Evolutionary conservation across 2,888 invertebrate species (phyloP).

Genomic region (Brenthis hecate): DNA sequence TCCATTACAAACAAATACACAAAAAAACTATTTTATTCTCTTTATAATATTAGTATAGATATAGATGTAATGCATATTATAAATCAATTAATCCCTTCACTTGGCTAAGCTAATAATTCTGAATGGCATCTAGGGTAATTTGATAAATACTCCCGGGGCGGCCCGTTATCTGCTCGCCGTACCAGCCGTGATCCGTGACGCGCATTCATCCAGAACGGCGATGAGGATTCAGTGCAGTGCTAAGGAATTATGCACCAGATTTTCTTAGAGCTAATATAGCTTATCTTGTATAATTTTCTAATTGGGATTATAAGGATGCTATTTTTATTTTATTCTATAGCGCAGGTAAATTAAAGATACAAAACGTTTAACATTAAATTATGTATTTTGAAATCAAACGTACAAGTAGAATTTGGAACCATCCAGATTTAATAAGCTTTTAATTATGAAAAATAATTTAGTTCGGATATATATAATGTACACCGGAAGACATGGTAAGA

Average conservation of each 20-base stretch:
- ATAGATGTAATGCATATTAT: background rate
- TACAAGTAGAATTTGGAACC: too few relatives aligned
- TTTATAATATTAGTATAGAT: too few relatives aligned
- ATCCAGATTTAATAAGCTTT: too few relatives aligned
- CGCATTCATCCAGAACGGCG: conserved; percentile 12
- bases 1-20: too few relatives aligned
- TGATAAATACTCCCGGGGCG: conserved; percentile 25
- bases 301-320: too few relatives aligned
- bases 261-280: conserved; percentile 1
- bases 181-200: conserved; percentile 19
- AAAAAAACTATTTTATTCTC: too few relatives aligned
- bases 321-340: too few relatives aligned
- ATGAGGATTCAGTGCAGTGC: background rate
- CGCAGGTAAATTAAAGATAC: too few relatives aligned
- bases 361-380: too few relatives aligned
- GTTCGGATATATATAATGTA: background rate
- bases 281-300: too few relatives aligned
- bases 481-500: background rate
- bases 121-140: conserved; percentile 23
- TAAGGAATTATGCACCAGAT: conserved; percentile 18
- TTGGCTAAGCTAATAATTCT: conserved; percentile 16
- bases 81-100: conserved; percentile 7
- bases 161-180: conserved; percentile 11
- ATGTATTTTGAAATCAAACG: too few relatives aligned
- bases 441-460: too few relatives aligned